Evolutionary conservation across 1,140 invertebrate species (phyloP).

Genomic region (Sipha flava): DNA sequence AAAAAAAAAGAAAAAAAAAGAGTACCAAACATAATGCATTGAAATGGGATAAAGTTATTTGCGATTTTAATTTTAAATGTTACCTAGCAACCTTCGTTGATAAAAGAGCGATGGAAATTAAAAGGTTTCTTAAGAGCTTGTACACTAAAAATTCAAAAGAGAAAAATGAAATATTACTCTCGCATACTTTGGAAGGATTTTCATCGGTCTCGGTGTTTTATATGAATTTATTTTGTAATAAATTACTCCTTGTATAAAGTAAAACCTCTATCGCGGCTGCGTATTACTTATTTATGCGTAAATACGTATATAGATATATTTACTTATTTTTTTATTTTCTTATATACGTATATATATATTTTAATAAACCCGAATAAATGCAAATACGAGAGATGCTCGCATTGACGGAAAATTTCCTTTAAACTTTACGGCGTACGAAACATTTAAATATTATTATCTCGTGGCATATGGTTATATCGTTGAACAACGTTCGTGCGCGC

Average conservation of each 20-base stretch:
- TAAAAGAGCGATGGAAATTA: slow-evolving; percentile 3
- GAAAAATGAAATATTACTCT: neutral
- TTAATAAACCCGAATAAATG: slow-evolving; percentile 1
- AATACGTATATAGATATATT: no score
- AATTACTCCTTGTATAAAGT: neutral
- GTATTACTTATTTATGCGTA: no score
- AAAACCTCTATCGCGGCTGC: neutral
- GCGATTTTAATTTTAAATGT: slow-evolving; percentile 3
- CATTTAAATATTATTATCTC: no score
- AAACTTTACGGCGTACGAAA: no score
- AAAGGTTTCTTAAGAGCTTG: slow-evolving; percentile 8
- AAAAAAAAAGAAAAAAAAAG: no score
- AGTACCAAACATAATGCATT: neutral
- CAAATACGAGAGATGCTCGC: neutral
- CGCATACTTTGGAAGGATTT: neutral
- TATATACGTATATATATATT: no score
- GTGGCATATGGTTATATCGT: no score
- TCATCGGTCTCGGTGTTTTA: neutral
- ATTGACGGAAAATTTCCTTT: neutral
- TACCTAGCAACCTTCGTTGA: neutral
- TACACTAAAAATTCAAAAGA: neutral
- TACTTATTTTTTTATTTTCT: no score
- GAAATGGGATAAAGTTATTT: neutral
- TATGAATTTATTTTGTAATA: neutral
- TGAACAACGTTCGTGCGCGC: no score